Conservation (phyloP, 2,113 vertebrate species). For the Numenius arquata region DNA sequence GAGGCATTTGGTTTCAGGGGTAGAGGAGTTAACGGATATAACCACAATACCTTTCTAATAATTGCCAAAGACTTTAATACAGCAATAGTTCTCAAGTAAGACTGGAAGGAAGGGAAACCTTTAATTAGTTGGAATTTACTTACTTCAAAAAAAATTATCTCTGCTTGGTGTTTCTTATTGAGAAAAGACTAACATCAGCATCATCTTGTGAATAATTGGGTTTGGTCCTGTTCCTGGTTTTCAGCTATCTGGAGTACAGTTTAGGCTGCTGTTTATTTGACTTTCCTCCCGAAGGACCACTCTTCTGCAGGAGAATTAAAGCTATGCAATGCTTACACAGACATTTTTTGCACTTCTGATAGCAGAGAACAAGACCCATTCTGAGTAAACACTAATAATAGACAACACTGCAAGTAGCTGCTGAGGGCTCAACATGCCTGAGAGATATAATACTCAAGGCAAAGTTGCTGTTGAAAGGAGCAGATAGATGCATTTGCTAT, state of each 20-base stretch:
- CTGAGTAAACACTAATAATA: conserved; percentile 46
- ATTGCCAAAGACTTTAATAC: background rate
- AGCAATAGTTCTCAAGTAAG: background rate
- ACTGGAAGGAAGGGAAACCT: background rate
- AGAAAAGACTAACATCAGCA: conserved; percentile 38
- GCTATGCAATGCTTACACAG: conserved; percentile 41
- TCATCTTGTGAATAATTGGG: background rate
- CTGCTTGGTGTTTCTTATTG: background rate
- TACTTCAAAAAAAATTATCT: background rate
- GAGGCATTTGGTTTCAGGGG: background rate
- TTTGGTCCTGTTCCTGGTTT: background rate
- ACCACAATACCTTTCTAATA: background rate
- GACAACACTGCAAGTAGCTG: background rate
- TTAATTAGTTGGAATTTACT: conserved; percentile 30
- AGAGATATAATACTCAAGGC: background rate
- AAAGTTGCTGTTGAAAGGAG: background rate
- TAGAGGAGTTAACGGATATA: background rate
- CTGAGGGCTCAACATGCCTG: background rate
- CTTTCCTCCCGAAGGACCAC: conserved; percentile 18
- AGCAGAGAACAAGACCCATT: background rate
- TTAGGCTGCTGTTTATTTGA: conserved; percentile 56
- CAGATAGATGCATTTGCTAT: background rate
- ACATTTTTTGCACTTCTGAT: conserved; percentile 13
- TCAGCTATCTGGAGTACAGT: background rate
- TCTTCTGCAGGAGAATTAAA: conserved; percentile 31